phyloP scores from a whole-genome alignment of 2,888 invertebrate genomes.

The Dermolepida albohirtum region DNA sequence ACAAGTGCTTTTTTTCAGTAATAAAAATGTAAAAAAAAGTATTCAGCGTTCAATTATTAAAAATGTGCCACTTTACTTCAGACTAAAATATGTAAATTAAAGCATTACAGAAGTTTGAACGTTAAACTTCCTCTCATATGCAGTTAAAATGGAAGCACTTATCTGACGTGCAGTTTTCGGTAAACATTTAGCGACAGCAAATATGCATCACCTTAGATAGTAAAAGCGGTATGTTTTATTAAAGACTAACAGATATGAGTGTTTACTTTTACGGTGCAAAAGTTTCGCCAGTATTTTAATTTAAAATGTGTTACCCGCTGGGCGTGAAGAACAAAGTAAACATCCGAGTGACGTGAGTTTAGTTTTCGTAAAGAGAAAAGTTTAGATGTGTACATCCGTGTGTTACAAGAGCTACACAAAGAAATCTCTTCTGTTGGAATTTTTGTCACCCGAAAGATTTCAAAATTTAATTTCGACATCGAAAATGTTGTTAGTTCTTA shows the following conservation, averaged over 20 bases:
- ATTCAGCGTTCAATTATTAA: background rate
- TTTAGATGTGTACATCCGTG: background rate
- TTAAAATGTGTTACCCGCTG: slow-evolving; percentile 17
- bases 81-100: background rate
- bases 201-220: slow-evolving; percentile 8
- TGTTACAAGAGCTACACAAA: no score
- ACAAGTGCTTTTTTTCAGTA: no score
- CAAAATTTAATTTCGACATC: slow-evolving; percentile 9
- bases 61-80: background rate
- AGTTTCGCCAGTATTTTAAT: slow-evolving; percentile 23
- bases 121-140: slow-evolving; percentile 3
- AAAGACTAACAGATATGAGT: background rate
- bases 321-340: slow-evolving; percentile 19
- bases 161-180: background rate
- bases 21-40: no score
- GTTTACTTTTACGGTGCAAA: slow-evolving; percentile 3
- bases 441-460: background rate
- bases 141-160: slow-evolving; percentile 9
- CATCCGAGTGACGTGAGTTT: background rate
- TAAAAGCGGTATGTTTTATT: slow-evolving; percentile 19
- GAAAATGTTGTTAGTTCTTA: no score
- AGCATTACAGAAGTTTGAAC: no score
- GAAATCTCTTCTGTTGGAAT: slow-evolving; percentile 6
- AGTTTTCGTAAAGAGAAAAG: slow-evolving; percentile 11
- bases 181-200: slow-evolving; percentile 9